Evolutionary conservation across 1,140 invertebrate species (phyloP).

Genomic region (Nasonia longicornis): DNA sequence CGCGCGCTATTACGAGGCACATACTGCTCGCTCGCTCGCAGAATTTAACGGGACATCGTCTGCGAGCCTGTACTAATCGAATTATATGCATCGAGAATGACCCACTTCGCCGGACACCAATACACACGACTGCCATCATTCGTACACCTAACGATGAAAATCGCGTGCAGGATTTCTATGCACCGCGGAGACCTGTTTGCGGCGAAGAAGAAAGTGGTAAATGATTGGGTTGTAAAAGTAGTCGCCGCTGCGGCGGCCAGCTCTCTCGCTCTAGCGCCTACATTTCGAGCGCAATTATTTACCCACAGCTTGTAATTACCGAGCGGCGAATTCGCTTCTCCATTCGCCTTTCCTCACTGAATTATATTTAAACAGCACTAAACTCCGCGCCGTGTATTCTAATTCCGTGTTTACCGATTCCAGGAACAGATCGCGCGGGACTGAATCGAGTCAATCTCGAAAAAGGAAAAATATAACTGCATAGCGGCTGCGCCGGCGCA

Average conservation of each 20-base stretch:
- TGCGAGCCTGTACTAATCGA: conserved; percentile 23
- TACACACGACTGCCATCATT: too few relatives aligned
- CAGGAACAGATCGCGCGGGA: too few relatives aligned
- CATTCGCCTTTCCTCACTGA: not conserved
- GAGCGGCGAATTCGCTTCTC: not conserved
- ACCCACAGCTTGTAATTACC: not conserved
- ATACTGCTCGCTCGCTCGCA: not conserved
- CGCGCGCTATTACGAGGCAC: not conserved
- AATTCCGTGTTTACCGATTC: too few relatives aligned
- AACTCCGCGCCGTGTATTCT: too few relatives aligned
- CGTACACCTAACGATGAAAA: too few relatives aligned
- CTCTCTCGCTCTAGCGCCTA: not conserved
- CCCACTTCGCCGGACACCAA: not conserved
- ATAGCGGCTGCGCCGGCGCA: not conserved
- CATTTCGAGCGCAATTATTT: not conserved
- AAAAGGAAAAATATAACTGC: not conserved
- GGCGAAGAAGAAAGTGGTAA: conserved; percentile 22
- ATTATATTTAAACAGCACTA: not conserved
- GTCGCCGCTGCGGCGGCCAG: not conserved
- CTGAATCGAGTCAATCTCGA: too few relatives aligned
- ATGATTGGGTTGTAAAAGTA: conserved; percentile 23
- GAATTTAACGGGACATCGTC: conserved; percentile 18
- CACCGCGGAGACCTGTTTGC: not conserved
- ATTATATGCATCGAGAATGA: not conserved
- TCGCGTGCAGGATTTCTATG: too few relatives aligned